Base-by-base conservation (phyloP, 1,140 invertebrate genomes). In the Calosoma granatense region DNA sequence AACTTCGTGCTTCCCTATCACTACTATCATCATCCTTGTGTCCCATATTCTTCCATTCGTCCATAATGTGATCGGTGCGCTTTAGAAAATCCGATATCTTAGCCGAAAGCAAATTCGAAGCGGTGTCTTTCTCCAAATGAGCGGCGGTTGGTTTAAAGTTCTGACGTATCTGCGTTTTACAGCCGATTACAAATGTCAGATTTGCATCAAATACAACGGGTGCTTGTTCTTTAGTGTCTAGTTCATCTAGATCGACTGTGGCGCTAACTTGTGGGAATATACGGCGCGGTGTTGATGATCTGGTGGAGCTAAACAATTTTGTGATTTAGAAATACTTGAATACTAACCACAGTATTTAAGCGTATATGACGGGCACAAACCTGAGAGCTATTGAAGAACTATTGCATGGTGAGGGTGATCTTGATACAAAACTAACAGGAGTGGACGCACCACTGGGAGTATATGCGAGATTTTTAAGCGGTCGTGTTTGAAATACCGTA, bases 11-110 rank as follows among this genome's bases (percentile, higher is more conserved):
- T 30, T 23, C 23, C 4, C 12, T 20, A 17, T 39, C 1, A 43
- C 64, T 63, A 2, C 70, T 66, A 0, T 61, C 59, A 1, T 81
- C 76, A 60, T 79, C 79, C 59, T 75, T 81, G 54, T 78, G 78
- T 0, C 83, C 82, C 3, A 85, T 62, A 55, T 79, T 75, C 57
- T 78, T 77, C 88, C 88, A 92, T 65, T 90, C 87, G 60, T 92
- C 85, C 80, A 88, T 87, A 0, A 90, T 81, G 67, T 92, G 88
- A 69, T 92, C 88, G 1, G 88, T 91, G 55, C 86, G 80, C 65
- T 82, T 81, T 4, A 92, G 71, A 63, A 92, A 92, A 59, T 86
- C 84, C 19, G 84, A 78, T 51, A 92, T 92, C 70, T 86, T 87
- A 21, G 77, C 78, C 1, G 81, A 81, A 19, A 92, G 73, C 56